Conservation (phyloP, 2,113 vertebrate species). For the Bufo bufo region DNA sequence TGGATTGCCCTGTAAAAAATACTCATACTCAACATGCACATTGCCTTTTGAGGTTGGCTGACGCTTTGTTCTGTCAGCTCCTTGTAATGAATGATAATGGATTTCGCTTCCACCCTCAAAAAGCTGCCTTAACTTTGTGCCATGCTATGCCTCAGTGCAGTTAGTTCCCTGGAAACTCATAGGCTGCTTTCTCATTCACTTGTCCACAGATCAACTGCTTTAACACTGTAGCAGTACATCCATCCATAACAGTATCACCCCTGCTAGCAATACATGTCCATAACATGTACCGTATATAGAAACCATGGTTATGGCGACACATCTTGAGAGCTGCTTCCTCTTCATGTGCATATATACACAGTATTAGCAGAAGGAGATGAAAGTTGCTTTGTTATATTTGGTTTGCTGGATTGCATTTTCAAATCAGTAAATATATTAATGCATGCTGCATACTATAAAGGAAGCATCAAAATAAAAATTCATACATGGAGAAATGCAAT, state of each 20-base stretch:
- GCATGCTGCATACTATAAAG: not conserved
- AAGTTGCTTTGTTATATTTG: not conserved
- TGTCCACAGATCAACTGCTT: not conserved
- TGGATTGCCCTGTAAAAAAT: constrained; percentile 18
- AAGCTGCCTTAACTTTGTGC: not conserved
- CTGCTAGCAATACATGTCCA: not conserved
- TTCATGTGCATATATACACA: not conserved
- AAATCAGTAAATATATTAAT: not conserved
- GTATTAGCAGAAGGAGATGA: not conserved
- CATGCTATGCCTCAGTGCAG: not conserved
- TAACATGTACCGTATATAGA: not conserved
- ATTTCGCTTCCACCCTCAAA: not conserved
- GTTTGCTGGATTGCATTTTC: not conserved
- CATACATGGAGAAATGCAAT: not conserved
- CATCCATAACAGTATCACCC: not conserved
- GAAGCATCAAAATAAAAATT: not conserved
- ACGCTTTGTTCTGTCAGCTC: not conserved
- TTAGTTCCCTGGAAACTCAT: not conserved
- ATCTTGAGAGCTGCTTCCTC: not conserved
- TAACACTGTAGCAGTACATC: not conserved
- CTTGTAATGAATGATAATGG: not conserved
- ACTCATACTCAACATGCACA: not conserved
- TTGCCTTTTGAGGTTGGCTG: not conserved
- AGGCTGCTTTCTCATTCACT: not conserved
- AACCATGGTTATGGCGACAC: not conserved